A percentile compares a stretch with the other conserved stretches of the same genome.
These are phyloP conservation scores for Sinohyriopsis cumingii DNA, from an alignment of 2,888 invertebrate species.

Conservation along the genomic window DNA sequence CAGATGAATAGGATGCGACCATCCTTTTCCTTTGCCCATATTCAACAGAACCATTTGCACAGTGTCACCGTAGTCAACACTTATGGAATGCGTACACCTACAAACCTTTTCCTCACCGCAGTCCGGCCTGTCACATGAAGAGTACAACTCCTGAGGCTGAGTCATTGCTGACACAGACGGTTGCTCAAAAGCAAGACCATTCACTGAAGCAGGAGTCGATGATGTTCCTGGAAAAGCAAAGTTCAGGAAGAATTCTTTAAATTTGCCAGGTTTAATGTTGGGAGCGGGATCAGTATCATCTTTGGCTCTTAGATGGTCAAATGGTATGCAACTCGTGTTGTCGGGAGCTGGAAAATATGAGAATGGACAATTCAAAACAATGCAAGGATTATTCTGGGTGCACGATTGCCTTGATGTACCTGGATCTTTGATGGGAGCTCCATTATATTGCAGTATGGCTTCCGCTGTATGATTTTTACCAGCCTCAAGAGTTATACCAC, in stretches of 20 bases:
- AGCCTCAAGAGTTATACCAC: slow-evolving; percentile 30
- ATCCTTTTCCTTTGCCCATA: slow-evolving; percentile 19
- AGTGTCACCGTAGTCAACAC: slow-evolving; percentile 11
- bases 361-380: slow-evolving; percentile 15
- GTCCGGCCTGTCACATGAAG: slow-evolving; percentile 3
- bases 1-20: slow-evolving; percentile 40
- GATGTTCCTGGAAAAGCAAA: slow-evolving; percentile 11
- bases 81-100: slow-evolving; percentile 18
- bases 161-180: slow-evolving; percentile 24
- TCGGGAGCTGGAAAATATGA: slow-evolving; percentile 1
- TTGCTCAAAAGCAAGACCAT: slow-evolving; percentile 17
- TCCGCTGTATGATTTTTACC: slow-evolving; percentile 4
- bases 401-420: slow-evolving; percentile 10
- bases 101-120: slow-evolving; percentile 17
- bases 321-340: slow-evolving; percentile 6
- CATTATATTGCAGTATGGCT: slow-evolving; percentile 21
- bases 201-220: slow-evolving; percentile 15
- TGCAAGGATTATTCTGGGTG: slow-evolving; percentile 15
- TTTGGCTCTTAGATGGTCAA: slow-evolving; percentile 4
- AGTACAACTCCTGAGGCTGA: slow-evolving; percentile 14
- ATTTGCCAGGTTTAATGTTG: background rate
- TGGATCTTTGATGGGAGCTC: slow-evolving; percentile 6
- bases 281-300: slow-evolving; percentile 13
- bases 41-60: slow-evolving; percentile 26
- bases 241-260: slow-evolving; percentile 13